These are phyloP conservation scores for Casuarius casuarius DNA, from an alignment of 2,113 vertebrate species.

Conservation along the genomic window DNA sequence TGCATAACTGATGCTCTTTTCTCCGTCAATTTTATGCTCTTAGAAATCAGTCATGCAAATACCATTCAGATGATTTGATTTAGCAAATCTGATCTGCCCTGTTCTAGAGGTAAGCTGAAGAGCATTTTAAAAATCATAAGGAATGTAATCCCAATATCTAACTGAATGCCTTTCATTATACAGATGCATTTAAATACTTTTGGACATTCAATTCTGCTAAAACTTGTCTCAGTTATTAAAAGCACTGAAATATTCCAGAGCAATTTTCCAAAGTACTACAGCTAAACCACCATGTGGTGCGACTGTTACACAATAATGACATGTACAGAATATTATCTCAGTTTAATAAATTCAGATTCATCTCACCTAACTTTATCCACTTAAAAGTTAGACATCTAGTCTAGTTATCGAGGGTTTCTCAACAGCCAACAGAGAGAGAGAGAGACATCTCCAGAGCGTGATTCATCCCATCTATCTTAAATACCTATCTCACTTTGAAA, in stretches of 20 bases:
- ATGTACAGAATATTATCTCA: neutral
- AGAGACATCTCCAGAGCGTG: neutral
- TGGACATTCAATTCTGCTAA: neutral
- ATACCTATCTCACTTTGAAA: conserved; percentile 15
- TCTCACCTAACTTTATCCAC: neutral
- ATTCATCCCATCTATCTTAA: conserved; percentile 42
- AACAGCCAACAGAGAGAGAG: neutral
- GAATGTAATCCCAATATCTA: neutral
- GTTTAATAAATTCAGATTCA: neutral
- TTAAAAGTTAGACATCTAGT: neutral
- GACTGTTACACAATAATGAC: neutral
- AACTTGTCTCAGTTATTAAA: neutral
- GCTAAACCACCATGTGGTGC: neutral
- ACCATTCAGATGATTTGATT: conserved; percentile 26
- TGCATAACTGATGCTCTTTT: neutral
- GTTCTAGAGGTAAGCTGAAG: neutral
- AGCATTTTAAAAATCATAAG: conserved; percentile 25
- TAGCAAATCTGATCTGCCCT: conserved; percentile 16
- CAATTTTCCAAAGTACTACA: neutral
- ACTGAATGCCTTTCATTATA: neutral
- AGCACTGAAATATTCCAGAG: neutral
- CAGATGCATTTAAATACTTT: neutral
- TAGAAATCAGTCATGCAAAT: conserved; percentile 34
- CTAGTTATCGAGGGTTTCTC: neutral
- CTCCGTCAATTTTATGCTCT: conserved; percentile 3